phyloP scores from a whole-genome alignment of 2,113 vertebrate genomes.

The Anarrhichthys ocellatus region DNA sequence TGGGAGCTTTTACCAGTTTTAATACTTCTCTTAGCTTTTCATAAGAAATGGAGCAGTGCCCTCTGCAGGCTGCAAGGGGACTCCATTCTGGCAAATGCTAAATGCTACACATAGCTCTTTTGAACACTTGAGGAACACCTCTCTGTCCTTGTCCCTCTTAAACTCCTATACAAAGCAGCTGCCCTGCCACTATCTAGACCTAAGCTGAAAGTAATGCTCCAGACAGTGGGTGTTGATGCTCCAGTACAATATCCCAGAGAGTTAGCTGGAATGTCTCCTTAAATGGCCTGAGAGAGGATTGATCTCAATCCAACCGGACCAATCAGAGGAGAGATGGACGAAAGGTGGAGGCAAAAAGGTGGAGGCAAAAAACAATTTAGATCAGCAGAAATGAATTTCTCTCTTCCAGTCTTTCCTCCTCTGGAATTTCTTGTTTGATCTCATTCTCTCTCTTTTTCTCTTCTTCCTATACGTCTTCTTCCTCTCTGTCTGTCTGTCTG shows the following conservation, averaged over 20 bases:
- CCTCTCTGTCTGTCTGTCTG: background rate
- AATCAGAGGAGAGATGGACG: slow-evolving; percentile 24
- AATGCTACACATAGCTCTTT: slow-evolving; percentile 11
- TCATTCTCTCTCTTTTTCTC: background rate
- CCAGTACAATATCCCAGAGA: slow-evolving; percentile 22
- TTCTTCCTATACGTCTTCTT: too few species aligned
- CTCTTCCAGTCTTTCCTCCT: background rate
- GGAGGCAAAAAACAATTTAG: slow-evolving; percentile 8
- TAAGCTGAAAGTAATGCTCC: slow-evolving; percentile 10
- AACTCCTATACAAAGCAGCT: background rate
- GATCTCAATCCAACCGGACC: slow-evolving; percentile 5
- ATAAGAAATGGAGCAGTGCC: background rate
- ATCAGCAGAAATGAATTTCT: slow-evolving; percentile 10
- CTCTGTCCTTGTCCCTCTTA: slow-evolving; percentile 19
- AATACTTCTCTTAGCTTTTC: background rate
- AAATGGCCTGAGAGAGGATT: background rate
- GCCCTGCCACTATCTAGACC: slow-evolving; percentile 6
- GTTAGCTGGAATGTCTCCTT: slow-evolving; percentile 36
- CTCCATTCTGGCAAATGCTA: background rate
- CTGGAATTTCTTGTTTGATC: background rate
- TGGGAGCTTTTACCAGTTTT: background rate
- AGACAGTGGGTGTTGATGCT: slow-evolving; percentile 31
- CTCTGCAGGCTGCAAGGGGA: background rate
- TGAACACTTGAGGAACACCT: background rate
- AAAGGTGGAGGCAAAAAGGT: background rate